Conservation (phyloP, 2,888 invertebrate genomes). For the Myathropa florea region DNA sequence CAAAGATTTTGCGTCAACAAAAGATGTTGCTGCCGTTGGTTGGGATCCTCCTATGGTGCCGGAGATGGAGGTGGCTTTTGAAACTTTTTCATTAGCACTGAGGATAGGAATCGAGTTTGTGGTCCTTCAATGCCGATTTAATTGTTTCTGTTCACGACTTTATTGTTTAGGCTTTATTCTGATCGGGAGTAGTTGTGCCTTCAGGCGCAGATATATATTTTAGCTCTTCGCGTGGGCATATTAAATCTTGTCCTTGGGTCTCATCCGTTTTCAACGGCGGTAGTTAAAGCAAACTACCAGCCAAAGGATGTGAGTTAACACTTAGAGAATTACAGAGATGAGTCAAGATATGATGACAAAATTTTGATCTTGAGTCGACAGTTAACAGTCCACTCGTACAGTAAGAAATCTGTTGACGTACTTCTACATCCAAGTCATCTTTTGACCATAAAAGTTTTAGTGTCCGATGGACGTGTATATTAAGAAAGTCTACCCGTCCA, state of each 20-base stretch:
- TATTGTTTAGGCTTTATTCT: neutral
- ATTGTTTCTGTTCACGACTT: constrained; percentile 9
- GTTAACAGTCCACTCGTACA: neutral
- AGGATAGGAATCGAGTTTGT: neutral
- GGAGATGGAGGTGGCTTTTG: neutral
- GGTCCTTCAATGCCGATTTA: constrained; percentile 3
- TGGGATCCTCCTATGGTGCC: neutral
- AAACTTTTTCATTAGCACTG: constrained; percentile 20
- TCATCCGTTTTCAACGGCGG: neutral
- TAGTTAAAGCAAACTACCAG: no score
- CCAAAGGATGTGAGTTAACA: neutral
- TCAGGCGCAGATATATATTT: neutral
- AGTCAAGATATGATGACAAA: neutral
- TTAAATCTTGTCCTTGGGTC: neutral
- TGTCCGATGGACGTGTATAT: neutral
- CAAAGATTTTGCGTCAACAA: constrained; percentile 20
- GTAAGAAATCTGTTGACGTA: neutral
- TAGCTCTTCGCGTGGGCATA: neutral
- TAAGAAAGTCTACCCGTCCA: neutral
- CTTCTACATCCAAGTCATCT: neutral
- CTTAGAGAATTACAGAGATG: neutral
- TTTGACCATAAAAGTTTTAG: neutral
- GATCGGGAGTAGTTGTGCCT: neutral
- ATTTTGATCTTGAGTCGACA: neutral
- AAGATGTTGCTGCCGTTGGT: neutral